These are phyloP conservation scores for Megaceryle alcyon DNA, from an alignment of 2,797 vertebrate genomes.

Conservation along the genomic window DNA sequence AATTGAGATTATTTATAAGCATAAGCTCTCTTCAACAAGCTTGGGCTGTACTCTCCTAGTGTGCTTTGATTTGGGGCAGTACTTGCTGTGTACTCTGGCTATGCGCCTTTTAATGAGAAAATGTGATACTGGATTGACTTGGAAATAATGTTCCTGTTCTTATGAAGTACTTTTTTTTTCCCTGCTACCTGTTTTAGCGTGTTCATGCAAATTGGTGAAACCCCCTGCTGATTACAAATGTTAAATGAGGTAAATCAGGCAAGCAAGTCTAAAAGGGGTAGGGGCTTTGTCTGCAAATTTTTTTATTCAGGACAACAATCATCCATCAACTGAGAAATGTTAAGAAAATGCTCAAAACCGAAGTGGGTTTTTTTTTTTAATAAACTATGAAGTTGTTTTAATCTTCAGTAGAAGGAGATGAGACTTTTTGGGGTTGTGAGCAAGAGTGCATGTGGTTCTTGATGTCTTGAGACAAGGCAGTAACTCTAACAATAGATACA, in stretches of 20 bases:
- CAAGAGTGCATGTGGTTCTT: background rate
- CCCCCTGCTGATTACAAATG: constrained; percentile 6
- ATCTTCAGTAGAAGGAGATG: background rate
- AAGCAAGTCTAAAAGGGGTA: background rate
- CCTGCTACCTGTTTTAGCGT: constrained; percentile 29
- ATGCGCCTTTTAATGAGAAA: background rate
- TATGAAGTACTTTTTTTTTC: constrained; percentile 8
- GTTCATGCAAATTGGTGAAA: constrained; percentile 64
- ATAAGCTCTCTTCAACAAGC: background rate
- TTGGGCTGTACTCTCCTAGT: background rate
- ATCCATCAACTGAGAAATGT: background rate
- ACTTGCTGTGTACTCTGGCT: background rate
- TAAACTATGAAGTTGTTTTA: background rate
- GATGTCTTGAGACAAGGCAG: background rate
- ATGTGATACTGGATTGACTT: background rate
- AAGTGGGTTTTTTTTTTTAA: background rate
- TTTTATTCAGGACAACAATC: background rate
- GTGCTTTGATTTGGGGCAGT: background rate
- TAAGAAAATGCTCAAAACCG: background rate
- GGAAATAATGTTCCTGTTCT: constrained; percentile 11
- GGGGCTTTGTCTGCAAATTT: background rate
- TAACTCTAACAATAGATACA: background rate
- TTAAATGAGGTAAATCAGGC: background rate
- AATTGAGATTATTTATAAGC: background rate
- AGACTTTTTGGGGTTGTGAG: background rate